These are phyloP conservation scores for Orientallactaga bullata DNA, from an alignment of 2,113 vertebrate species.

Conservation along the genomic window DNA sequence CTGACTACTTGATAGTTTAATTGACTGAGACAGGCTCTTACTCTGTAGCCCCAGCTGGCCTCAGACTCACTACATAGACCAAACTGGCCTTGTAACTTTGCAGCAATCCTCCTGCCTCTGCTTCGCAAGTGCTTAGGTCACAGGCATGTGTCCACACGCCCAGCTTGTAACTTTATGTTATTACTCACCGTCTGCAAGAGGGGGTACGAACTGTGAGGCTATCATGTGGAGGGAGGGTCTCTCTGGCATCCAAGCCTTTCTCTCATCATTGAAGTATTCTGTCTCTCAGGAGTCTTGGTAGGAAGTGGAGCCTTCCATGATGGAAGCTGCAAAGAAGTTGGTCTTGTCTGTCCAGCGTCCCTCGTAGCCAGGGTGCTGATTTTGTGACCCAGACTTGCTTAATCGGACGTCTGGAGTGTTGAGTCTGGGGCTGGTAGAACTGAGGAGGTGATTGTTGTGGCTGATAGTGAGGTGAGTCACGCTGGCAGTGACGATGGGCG, in stretches of 20 bases:
- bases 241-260: neutral
- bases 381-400: neutral
- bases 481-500: neutral
- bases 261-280: neutral
- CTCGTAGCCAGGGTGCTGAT: neutral
- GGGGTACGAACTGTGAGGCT: neutral
- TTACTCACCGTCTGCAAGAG: neutral
- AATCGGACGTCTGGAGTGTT: neutral
- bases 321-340: neutral
- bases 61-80: too few relatives aligned
- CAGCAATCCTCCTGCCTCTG: too few relatives aligned
- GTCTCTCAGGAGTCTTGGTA: constrained; percentile 4
- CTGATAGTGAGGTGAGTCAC: neutral
- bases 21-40: too few relatives aligned
- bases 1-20: too few relatives aligned
- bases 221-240: neutral
- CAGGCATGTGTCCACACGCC: too few relatives aligned
- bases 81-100: too few relatives aligned
- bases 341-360: constrained; percentile 10
- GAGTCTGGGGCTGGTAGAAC: constrained; percentile 1
- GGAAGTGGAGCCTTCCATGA: neutral
- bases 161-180: too few relatives aligned
- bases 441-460: neutral
- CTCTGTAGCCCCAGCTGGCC: too few relatives aligned
- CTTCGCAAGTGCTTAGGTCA: too few relatives aligned